Evolutionary conservation across 1,140 invertebrate species (phyloP), one percentile per base, ranked within the genome.

Genomic region (Drosophila prosaltans): DNA sequence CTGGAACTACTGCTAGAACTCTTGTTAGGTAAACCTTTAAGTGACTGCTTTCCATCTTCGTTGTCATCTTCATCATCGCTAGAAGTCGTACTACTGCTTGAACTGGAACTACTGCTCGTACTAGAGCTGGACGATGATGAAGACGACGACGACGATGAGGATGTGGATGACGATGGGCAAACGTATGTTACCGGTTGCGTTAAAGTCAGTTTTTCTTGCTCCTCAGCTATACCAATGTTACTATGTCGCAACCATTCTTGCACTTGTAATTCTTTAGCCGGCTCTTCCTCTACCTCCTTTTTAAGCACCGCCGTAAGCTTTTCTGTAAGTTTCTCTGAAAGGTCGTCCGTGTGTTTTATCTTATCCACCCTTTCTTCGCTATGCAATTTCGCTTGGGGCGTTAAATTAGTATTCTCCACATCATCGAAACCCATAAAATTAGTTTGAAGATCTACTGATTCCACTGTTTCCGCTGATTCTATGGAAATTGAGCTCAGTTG

Each of bases 401-500:
- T 89, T 7, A 88, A 48, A 59, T 88, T 72, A 1, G 68, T 78
- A 11, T 89, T 89, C 39, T 89, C 85, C 6, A 80, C 54, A 51
- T 89, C 84, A 39, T 89, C 84, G 57, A 89, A 89, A 4, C 84
- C 84, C 41, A 76, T 89, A 41, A 89, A 89, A 55, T 64, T 74
- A 21, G 61, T 63, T 65, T 81, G 64, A 48, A 76, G 11, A 55
- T 88, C 83, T 21, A 84, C 66, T 1, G 84, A 88, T 5, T 70
- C 59, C n/a, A 72, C 5, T 1, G 67, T 81, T 7, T 81, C 41
- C 41, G 39, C 1, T 55, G 61, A 28, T 39, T 65, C 51, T 26
- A 51, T 8, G 8, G 45, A 51, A 26, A 26, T 51, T 8, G 45
- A 24, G 10, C 21, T 51, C 0, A 51, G 3, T 3, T 51, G 45